Conservation (phyloP, 2,888 invertebrate genomes). For the Icerya purchasi region DNA sequence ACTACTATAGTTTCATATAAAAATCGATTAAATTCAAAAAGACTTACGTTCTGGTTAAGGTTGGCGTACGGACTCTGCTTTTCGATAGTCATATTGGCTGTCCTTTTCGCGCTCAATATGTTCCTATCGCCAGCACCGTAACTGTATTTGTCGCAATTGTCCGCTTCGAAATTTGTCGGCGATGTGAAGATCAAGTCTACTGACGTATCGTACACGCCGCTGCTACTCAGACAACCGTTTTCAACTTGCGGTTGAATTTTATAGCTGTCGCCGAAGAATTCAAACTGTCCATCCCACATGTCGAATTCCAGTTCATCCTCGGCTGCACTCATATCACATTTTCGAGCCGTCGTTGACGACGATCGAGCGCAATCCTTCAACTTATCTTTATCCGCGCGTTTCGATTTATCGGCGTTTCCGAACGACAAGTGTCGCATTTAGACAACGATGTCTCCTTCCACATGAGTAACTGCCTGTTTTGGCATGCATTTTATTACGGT, state of each 20-base stretch:
- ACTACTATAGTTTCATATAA: background rate
- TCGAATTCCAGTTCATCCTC: conserved; percentile 32
- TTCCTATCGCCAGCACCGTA: no score
- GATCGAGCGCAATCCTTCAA: no score
- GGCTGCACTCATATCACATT: conserved; percentile 14
- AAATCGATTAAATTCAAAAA: background rate
- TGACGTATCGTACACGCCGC: conserved; percentile 11
- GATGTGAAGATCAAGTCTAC: conserved; percentile 17
- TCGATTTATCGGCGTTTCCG: no score
- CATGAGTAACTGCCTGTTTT: no score
- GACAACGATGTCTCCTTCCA: no score
- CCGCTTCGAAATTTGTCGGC: conserved; percentile 1
- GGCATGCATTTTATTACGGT: no score
- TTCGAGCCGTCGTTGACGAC: no score
- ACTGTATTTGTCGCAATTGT: no score
- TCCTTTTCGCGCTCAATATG: background rate
- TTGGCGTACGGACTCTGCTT: conserved; percentile 29
- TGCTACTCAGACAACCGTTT: background rate
- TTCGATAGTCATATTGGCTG: background rate
- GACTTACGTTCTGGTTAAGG: conserved; percentile 37
- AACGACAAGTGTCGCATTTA: background rate
- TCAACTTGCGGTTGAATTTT: background rate
- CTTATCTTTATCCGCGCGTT: background rate
- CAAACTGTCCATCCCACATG: conserved; percentile 76
- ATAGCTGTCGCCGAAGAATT: conserved; percentile 34